These are phyloP conservation scores for Sisor rabdophorus DNA, from an alignment of 2,113 vertebrate species.

Conservation along the genomic window DNA sequence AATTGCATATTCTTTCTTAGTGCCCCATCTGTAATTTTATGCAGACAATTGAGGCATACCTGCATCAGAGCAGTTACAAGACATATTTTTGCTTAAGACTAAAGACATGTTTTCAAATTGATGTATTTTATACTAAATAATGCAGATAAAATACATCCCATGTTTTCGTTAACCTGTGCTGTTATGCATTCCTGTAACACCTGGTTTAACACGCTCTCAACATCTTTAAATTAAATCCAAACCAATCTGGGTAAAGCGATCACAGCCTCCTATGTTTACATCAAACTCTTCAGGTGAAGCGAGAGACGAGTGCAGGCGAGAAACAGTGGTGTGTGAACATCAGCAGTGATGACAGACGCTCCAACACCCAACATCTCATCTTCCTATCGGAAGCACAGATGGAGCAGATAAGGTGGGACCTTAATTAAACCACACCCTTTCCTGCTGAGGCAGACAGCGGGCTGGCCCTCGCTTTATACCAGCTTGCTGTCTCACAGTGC, in stretches of 20 bases:
- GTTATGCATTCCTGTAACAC: conserved; percentile 17
- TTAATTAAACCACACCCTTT: conserved; percentile 57
- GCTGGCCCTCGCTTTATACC: conserved; percentile 44
- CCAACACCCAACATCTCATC: conserved; percentile 47
- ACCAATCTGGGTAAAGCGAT: conserved; percentile 25
- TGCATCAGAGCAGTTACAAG: too few species aligned
- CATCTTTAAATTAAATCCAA: conserved; percentile 33
- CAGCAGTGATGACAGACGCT: conserved; percentile 38
- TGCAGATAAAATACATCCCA: too few species aligned
- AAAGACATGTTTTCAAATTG: too few species aligned
- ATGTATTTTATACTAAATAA: background rate
- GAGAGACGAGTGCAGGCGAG: conserved; percentile 36
- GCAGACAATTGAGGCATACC: too few species aligned
- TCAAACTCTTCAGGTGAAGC: conserved; percentile 37
- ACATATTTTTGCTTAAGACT: too few species aligned
- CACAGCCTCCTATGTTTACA: conserved; percentile 30
- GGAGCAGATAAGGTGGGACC: conserved; percentile 54
- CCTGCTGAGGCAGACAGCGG: conserved; percentile 56
- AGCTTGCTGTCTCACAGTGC: conserved; percentile 60
- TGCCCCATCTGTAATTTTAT: too few species aligned
- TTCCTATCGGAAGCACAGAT: conserved; percentile 51
- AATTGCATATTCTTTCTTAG: too few species aligned
- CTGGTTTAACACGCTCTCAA: conserved; percentile 20
- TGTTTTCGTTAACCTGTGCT: conserved; percentile 15
- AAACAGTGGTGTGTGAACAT: conserved; percentile 38